Conservation (phyloP, 1,140 invertebrate species). For the Penaeus japonicus region DNA sequence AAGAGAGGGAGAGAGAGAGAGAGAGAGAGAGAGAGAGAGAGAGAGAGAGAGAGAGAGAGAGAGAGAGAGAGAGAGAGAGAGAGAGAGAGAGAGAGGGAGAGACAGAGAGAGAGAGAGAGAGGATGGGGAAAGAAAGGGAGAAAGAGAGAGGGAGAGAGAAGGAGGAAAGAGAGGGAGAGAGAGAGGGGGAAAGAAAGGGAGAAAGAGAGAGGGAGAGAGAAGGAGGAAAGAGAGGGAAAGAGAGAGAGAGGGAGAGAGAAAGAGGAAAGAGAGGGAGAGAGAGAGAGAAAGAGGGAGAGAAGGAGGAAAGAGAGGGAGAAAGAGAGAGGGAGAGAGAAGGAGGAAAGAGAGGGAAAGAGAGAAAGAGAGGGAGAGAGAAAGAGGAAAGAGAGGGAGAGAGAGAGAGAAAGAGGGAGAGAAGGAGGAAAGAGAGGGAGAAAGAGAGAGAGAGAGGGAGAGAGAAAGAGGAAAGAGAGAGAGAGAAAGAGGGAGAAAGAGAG, state of each 20-base stretch:
- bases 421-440: too few species aligned
- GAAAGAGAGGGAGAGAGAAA: too few species aligned
- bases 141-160: slow-evolving; percentile 33
- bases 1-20: not conserved
- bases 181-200: not conserved
- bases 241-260: too few species aligned
- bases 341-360: too few species aligned
- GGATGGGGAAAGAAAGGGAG: not conserved
- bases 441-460: not conserved
- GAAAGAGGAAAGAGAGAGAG: not conserved
- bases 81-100: slow-evolving; percentile 27
- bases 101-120: not conserved
- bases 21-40: not conserved
- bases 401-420: too few species aligned
- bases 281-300: too few species aligned
- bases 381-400: too few species aligned
- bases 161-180: not conserved
- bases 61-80: not conserved
- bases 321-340: too few species aligned
- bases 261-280: too few species aligned
- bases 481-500: not conserved
- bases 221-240: too few species aligned
- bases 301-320: too few species aligned
- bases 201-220: not conserved
- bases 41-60: not conserved